These are phyloP conservation scores for Linepithema humile DNA, from an alignment of 1,140 invertebrate genomes.

Conservation along the genomic window DNA sequence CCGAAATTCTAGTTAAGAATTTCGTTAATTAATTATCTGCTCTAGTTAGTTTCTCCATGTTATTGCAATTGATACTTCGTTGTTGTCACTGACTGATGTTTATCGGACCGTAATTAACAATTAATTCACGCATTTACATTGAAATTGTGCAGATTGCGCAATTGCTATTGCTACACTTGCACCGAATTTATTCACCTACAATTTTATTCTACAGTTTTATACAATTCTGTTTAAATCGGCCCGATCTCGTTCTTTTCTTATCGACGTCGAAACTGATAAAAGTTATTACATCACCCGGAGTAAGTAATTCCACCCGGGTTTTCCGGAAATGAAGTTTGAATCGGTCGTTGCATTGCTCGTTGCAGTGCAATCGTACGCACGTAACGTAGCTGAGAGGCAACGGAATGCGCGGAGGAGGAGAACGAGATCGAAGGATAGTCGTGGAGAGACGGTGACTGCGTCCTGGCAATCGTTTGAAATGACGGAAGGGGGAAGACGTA, in stretches of 20 bases:
- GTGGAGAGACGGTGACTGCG: neutral
- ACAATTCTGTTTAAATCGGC: neutral
- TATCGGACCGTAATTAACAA: neutral
- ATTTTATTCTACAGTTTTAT: no score
- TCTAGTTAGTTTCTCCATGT: no score
- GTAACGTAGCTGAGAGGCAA: neutral
- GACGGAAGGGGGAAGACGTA: neutral
- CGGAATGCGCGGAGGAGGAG: neutral
- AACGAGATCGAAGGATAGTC: conserved; percentile 5
- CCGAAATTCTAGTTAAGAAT: conserved; percentile 19
- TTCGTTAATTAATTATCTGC: neutral
- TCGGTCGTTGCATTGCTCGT: neutral
- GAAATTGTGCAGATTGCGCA: conserved; percentile 6
- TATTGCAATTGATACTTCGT: conserved; percentile 11
- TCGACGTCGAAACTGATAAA: neutral
- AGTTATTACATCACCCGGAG: conserved; percentile 28
- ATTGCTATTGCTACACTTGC: neutral
- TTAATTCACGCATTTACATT: neutral
- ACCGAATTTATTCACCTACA: neutral
- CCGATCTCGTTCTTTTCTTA: neutral
- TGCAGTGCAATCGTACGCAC: neutral
- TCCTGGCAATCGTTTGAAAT: conserved; percentile 16
- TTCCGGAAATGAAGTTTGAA: conserved; percentile 20
- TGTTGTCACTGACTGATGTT: neutral
- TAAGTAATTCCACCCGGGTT: conserved; percentile 1